Evolutionary conservation across 2,797 vertebrate genomes (phyloP).

Genomic region (Fratercula arctica): DNA sequence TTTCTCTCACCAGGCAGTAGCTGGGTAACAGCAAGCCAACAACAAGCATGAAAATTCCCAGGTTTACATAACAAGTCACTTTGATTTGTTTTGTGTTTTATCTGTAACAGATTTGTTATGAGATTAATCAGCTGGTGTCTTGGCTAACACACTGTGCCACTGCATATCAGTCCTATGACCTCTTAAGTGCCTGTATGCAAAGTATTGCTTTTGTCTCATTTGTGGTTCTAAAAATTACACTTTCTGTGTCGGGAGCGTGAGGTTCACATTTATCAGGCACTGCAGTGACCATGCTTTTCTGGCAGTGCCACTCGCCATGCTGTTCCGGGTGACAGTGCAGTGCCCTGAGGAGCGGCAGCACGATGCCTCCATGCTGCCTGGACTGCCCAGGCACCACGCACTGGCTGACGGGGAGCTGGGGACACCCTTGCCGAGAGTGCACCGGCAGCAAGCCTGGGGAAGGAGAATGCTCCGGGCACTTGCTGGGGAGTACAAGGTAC

Average conservation of each 20-base stretch:
- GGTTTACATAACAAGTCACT: conserved; percentile 28
- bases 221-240: neutral
- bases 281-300: neutral
- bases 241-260: rapidly evolving
- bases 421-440: rapidly evolving
- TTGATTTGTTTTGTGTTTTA: conserved; percentile 37
- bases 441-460: rapidly evolving
- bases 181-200: neutral
- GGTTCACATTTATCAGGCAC: neutral
- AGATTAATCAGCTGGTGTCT: neutral
- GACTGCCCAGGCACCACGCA: rapidly evolving
- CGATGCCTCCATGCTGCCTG: rapidly evolving
- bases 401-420: rapidly evolving
- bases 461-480: rapidly evolving
- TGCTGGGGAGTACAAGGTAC: neutral
- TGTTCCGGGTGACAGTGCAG: rapidly evolving
- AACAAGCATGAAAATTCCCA: neutral
- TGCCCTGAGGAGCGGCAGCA: neutral
- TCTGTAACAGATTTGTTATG: conserved; percentile 2
- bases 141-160: rapidly evolving
- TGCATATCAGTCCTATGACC: rapidly evolving
- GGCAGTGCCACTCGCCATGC: rapidly evolving
- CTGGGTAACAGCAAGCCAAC: conserved; percentile 2
- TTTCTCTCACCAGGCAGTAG: conserved; percentile 15
- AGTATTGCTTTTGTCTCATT: neutral